Base-by-base conservation (phyloP, 1,140 invertebrate genomes). In the Hyles vespertilio region DNA sequence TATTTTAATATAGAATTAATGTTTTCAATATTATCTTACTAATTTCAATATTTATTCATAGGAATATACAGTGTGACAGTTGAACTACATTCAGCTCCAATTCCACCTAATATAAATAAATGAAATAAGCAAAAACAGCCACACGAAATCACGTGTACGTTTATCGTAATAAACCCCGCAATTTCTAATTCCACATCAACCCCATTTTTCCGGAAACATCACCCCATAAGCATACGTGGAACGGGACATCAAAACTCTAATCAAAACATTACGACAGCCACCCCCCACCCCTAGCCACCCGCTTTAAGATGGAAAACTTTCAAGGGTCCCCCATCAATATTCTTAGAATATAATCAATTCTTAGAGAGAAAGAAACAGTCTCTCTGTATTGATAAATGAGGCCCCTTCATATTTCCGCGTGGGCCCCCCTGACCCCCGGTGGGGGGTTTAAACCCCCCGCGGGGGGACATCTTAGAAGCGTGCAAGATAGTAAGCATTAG, bases 361-460 rank as follows among this genome's bases (percentile, higher is more conserved):
- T 76, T 75, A 76, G 69, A 73, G 61, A 75, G 74, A 86, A 85
- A 86, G 81, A 86, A 85, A 88, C 81, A 85, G 81, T 81, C 79
- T 75, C 80, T 65, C 72, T 84, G 81, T 88, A 88, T 88, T 86
- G 85, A 88, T 88, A 88, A 88, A 88, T 88, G 85, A 88, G 85
- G 47, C 73, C 82, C 85, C 85, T 81, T 84, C 84, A 87, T 87
- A 87, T 85, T 87, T 85, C 81, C 84, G 80, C 73, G 73, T 75
- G 56, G 58, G 52, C 67, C 74, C 68, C 68, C 63, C 63, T 58
- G 56, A 44, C 68, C 68, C 63, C 63, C 59, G 54, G 44, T 48
- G 58, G 74, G 72, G 72, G 61, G 68, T 52, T 67, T 69, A 67
- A 70, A 61, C 57, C 65, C 53, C 74, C 70, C 72, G 58, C 52